phyloP scores from a whole-genome alignment of 2,797 vertebrate genomes.

The Mormyrus proboscirostris region DNA sequence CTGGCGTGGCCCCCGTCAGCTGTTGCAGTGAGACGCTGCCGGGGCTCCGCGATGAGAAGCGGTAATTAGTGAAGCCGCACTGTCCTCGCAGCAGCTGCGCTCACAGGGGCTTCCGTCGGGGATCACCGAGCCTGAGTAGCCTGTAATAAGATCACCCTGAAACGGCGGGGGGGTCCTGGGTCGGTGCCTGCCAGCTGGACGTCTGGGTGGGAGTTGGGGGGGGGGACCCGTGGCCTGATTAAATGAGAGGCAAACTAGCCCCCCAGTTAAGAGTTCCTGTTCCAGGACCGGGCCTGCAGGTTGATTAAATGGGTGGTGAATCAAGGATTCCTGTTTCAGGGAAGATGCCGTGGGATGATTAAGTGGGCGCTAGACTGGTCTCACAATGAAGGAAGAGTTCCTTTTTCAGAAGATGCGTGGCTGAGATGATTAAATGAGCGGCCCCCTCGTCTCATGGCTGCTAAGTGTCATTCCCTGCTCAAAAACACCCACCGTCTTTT shows the following conservation, averaged over 20 bases:
- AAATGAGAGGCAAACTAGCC: not conserved
- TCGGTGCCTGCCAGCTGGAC: not conserved
- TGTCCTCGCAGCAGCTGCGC: not conserved
- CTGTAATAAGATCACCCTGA: conserved; percentile 9
- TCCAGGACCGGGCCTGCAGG: not conserved
- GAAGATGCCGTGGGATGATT: not conserved
- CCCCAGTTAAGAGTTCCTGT: not conserved
- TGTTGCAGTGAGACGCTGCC: not conserved
- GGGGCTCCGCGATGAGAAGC: not conserved
- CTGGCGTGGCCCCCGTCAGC: not conserved
- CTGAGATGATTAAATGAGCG: not conserved
- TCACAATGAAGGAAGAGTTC: not conserved
- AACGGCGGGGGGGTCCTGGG: not conserved
- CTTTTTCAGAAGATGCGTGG: not conserved
- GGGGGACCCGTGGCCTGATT: not conserved
- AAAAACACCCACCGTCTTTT: not conserved
- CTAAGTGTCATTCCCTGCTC: not conserved
- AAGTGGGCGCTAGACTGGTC: not conserved
- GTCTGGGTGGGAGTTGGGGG: not conserved
- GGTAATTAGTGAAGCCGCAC: not conserved
- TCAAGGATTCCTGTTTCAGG: conserved; percentile 1
- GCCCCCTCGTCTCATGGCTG: not conserved
- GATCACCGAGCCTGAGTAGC: not conserved
- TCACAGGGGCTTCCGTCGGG: not conserved
- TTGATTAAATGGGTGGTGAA: conserved; percentile 8